A percentile compares a stretch with the other conserved stretches of the same genome.
Evolutionary conservation across 2,797 vertebrate species (phyloP).

Genomic region (Danio jaintianensis): DNA sequence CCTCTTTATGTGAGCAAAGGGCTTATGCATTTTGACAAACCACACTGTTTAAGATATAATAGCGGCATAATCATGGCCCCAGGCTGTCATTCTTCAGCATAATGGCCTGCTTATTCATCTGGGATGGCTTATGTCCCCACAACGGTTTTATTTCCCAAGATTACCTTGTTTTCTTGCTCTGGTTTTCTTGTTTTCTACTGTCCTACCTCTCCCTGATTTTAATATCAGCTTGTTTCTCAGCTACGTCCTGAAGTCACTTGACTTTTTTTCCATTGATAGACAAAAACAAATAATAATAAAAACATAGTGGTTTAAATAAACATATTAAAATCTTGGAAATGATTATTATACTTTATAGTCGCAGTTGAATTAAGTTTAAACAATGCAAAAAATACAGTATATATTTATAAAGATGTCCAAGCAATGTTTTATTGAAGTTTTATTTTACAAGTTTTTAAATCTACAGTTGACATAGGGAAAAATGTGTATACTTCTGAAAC

Average conservation of each 20-base stretch:
- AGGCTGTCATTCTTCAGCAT: slow-evolving; percentile 91
- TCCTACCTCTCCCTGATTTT: neutral
- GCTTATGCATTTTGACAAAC: slow-evolving; percentile 90
- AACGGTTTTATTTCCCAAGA: slow-evolving; percentile 83
- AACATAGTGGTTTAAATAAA: no score
- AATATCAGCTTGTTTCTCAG: slow-evolving; percentile 27
- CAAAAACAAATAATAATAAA: no score
- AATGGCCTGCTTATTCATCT: slow-evolving; percentile 85
- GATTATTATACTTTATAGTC: neutral
- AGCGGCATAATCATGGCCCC: slow-evolving; percentile 90
- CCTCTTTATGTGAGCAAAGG: slow-evolving; percentile 66
- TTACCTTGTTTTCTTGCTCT: slow-evolving; percentile 76
- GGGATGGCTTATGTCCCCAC: slow-evolving; percentile 85
- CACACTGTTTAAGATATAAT: slow-evolving; percentile 93
- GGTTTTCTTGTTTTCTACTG: slow-evolving; percentile 10
- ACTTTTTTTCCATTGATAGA: neutral
- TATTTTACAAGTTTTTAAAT: slow-evolving; percentile 80
- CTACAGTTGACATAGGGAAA: slow-evolving; percentile 73
- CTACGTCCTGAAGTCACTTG: neutral
- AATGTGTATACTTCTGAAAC: slow-evolving; percentile 63
- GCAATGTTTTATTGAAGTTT: slow-evolving; percentile 76
- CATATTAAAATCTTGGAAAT: no score
- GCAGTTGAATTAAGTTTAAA: neutral
- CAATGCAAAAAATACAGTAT: slow-evolving; percentile 18
- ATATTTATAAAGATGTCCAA: slow-evolving; percentile 72